These are phyloP conservation scores for Leptinotarsa defecta DNA, from an alignment of 1,140 invertebrate genomes.

Conservation along the genomic window DNA sequence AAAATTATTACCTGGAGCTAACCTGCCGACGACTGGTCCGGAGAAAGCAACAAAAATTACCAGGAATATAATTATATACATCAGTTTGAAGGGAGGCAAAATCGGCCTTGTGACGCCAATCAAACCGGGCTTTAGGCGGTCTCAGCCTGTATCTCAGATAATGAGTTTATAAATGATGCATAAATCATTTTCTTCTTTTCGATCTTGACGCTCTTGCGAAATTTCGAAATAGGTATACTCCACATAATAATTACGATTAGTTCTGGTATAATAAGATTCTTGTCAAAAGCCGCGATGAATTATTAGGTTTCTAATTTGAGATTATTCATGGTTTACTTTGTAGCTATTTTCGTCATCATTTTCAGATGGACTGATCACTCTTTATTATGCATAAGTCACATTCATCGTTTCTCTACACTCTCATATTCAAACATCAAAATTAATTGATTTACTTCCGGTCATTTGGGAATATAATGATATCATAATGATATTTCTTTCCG, in stretches of 20 bases:
- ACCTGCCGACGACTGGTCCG: constrained; percentile 26
- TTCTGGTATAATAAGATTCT: constrained; percentile 40
- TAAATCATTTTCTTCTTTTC: constrained; percentile 54
- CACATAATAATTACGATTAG: constrained; percentile 44
- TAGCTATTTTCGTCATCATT: too few relatives aligned
- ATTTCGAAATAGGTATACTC: constrained; percentile 37
- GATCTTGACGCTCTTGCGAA: constrained; percentile 39
- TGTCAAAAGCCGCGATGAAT: constrained; percentile 29
- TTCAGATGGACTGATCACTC: too few relatives aligned
- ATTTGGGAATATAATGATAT: too few relatives aligned
- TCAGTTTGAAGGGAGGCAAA: constrained; percentile 41
- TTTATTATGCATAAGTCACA: too few relatives aligned
- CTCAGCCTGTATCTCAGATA: constrained; percentile 49
- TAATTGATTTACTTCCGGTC: too few relatives aligned
- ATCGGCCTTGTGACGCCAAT: constrained; percentile 49
- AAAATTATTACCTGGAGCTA: constrained; percentile 45
- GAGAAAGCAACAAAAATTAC: constrained; percentile 31
- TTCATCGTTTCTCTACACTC: too few relatives aligned
- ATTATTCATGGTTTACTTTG: background rate
- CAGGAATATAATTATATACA: constrained; percentile 46
- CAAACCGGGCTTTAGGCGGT: constrained; percentile 50
- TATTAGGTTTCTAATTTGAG: background rate
- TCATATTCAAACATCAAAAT: too few relatives aligned
- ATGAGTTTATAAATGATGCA: constrained; percentile 59
- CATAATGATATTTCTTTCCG: too few relatives aligned